Percentiles rank a stretch among this genome's conserved stretches.
Evolutionary conservation across 2,888 invertebrate genomes (phyloP).

Genomic region (Blastobasis adustella): DNA sequence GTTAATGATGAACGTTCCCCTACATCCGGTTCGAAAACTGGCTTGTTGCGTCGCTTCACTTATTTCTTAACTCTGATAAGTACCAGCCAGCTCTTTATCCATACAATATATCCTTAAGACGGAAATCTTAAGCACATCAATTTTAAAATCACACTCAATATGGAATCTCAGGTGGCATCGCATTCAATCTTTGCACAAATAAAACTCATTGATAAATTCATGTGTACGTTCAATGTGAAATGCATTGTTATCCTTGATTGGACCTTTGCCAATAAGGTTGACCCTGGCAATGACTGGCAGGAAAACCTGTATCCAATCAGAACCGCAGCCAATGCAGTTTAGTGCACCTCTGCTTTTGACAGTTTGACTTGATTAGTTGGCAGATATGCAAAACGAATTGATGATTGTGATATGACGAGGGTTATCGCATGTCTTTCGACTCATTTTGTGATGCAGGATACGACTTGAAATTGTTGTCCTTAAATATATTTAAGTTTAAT

Average conservation of each 20-base stretch:
- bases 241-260: slow-evolving; percentile 15
- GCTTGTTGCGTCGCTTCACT: slow-evolving; percentile 1
- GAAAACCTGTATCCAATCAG: slow-evolving; percentile 5
- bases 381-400: slow-evolving; percentile 10
- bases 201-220: slow-evolving; percentile 2
- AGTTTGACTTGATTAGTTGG: slow-evolving; percentile 26
- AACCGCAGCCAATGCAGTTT: slow-evolving; percentile 1
- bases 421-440: not conserved
- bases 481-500: too few relatives aligned
- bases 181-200: not conserved
- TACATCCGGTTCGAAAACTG: slow-evolving; percentile 40
- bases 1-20: slow-evolving; percentile 31
- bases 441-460: too few relatives aligned
- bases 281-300: slow-evolving; percentile 20
- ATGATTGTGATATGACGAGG: slow-evolving; percentile 1
- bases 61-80: not conserved
- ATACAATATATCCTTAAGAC: not conserved
- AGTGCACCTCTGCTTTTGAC: slow-evolving; percentile 19
- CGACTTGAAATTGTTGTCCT: too few relatives aligned
- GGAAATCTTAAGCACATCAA: not conserved
- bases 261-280: slow-evolving; percentile 16
- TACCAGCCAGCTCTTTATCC: not conserved
- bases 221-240: slow-evolving; percentile 4
- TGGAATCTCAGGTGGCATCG: not conserved
- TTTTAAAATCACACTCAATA: not conserved